phyloP scores from a whole-genome alignment of 2,113 vertebrate genomes.

The Tiliqua scincoides region DNA sequence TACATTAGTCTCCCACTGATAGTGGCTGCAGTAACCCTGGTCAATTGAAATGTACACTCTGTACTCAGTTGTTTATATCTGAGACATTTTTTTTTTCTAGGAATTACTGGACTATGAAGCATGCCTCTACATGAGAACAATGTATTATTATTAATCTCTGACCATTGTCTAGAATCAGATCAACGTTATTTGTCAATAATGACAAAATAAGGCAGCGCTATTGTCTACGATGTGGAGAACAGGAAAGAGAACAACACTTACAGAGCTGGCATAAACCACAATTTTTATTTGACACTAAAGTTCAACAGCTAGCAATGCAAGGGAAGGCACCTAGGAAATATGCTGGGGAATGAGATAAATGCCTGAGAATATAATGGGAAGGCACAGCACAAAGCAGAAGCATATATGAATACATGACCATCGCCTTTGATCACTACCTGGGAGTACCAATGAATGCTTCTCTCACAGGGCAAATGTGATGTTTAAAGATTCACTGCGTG shows the following conservation, averaged over 20 bases:
- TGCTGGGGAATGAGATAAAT: background rate
- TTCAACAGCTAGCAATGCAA: background rate
- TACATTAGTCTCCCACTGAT: background rate
- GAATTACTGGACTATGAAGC: background rate
- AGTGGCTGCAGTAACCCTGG: background rate
- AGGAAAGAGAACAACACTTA: background rate
- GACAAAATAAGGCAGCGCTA: background rate
- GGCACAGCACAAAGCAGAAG: background rate
- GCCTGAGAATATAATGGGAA: background rate
- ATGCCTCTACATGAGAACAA: background rate
- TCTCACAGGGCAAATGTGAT: no score
- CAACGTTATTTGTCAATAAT: background rate
- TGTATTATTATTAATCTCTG: background rate
- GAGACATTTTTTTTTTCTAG: background rate
- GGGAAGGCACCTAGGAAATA: background rate
- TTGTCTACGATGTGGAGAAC: background rate
- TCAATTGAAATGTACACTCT: background rate
- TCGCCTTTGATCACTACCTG: background rate
- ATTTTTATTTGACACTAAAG: background rate
- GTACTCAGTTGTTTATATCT: background rate
- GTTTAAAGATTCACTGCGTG: no score
- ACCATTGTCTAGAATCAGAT: background rate
- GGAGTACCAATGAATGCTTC: background rate
- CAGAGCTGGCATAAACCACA: background rate
- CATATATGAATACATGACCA: background rate